phyloP scores from a whole-genome alignment of 2,113 vertebrate genomes.

The Labeo catla region DNA sequence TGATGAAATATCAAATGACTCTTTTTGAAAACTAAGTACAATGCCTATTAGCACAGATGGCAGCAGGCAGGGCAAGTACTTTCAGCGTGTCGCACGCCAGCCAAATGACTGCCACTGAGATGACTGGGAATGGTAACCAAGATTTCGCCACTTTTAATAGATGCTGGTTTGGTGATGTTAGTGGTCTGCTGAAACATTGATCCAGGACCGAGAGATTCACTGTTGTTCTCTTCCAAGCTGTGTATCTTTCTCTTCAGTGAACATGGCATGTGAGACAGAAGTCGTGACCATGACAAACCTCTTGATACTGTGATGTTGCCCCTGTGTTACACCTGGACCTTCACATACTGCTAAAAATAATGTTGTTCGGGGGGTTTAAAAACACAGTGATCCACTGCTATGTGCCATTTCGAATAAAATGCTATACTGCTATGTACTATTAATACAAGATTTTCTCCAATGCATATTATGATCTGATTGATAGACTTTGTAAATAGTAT shows the following conservation, averaged over 20 bases:
- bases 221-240: background rate
- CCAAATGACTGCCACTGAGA: background rate
- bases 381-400: background rate
- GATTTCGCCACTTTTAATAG: background rate
- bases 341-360: background rate
- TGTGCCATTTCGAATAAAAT: background rate
- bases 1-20: background rate
- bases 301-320: background rate
- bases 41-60: background rate
- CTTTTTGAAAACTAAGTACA: background rate
- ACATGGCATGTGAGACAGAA: background rate
- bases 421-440: background rate
- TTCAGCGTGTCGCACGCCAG: background rate
- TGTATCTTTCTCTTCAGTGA: background rate
- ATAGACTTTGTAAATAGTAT: background rate
- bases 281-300: background rate
- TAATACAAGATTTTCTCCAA: too few relatives aligned
- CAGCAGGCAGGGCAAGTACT: background rate
- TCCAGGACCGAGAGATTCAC: background rate
- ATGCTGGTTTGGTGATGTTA: background rate
- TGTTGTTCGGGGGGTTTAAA: background rate
- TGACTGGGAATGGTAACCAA: background rate
- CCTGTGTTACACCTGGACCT: slow-evolving; percentile 7
- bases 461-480: background rate
- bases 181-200: background rate